Conservation (phyloP, 2,888 invertebrate species). For the Hydriomena furcata region DNA sequence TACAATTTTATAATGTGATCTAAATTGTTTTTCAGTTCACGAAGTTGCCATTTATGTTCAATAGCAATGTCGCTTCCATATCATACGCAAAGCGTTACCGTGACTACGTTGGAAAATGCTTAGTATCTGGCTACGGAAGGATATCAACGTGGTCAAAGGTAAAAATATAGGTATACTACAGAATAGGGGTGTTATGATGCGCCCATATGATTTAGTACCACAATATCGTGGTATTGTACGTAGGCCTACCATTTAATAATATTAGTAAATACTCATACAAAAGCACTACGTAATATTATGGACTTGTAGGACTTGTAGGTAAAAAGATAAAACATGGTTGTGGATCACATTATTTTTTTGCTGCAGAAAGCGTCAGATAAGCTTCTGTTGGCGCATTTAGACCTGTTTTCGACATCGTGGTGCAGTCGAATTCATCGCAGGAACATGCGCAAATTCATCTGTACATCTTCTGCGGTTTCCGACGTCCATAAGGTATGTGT, state of each 20-base stretch:
- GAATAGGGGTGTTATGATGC: too few relatives aligned
- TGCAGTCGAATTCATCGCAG: slow-evolving; percentile 43
- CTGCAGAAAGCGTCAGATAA: slow-evolving; percentile 34
- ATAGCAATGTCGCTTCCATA: slow-evolving; percentile 44
- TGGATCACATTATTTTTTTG: not conserved
- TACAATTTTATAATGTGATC: too few relatives aligned
- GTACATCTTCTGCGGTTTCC: slow-evolving; percentile 43
- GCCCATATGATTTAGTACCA: too few relatives aligned
- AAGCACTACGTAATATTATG: too few relatives aligned
- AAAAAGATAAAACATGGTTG: too few relatives aligned
- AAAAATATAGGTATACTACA: too few relatives aligned
- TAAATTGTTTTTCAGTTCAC: slow-evolving; percentile 38
- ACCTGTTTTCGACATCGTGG: slow-evolving; percentile 28
- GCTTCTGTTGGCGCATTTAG: slow-evolving; percentile 45
- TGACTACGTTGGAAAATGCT: slow-evolving; percentile 53
- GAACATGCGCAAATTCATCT: slow-evolving; percentile 52
- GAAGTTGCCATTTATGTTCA: slow-evolving; percentile 37
- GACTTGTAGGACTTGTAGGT: too few relatives aligned
- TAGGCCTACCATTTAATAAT: too few relatives aligned
- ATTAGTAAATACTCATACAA: too few relatives aligned
- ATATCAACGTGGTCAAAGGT: slow-evolving; percentile 26
- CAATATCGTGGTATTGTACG: too few relatives aligned
- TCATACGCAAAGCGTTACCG: slow-evolving; percentile 39
- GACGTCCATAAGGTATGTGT: slow-evolving; percentile 48
- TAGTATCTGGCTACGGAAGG: slow-evolving; percentile 61